Conservation (phyloP, 2,888 invertebrate genomes). For the Papilio elwesi region DNA sequence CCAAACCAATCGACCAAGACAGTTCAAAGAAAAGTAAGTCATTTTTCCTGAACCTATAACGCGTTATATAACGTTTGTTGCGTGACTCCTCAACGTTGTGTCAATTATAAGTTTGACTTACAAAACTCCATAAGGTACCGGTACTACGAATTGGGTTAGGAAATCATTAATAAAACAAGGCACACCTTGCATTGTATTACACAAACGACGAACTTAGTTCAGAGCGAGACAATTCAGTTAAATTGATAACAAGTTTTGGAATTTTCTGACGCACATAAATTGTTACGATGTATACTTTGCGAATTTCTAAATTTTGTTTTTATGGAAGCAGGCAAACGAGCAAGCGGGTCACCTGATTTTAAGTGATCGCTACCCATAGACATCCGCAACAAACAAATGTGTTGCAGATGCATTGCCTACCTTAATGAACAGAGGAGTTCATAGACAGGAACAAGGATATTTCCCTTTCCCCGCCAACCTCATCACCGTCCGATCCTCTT, state of each 20-base stretch:
- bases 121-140: slow-evolving; percentile 46
- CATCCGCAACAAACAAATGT: no score
- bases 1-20: background rate
- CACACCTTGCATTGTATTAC: slow-evolving; percentile 28
- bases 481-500: no score
- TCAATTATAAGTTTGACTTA: slow-evolving; percentile 54
- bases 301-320: background rate
- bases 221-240: slow-evolving; percentile 21
- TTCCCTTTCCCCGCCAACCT: no score
- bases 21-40: slow-evolving; percentile 8
- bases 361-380: no score
- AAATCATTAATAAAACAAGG: slow-evolving; percentile 44
- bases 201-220: slow-evolving; percentile 25
- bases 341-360: no score
- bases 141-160: slow-evolving; percentile 46
- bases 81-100: slow-evolving; percentile 48
- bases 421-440: no score
- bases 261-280: slow-evolving; percentile 1
- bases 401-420: no score
- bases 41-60: slow-evolving; percentile 12
- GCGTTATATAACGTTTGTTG: slow-evolving; percentile 35
- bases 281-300: background rate
- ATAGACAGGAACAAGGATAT: no score
- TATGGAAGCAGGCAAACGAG: no score
- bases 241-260: slow-evolving; percentile 4